Evolutionary conservation across 2,888 invertebrate species (phyloP).

Genomic region (Sipha maydis): DNA sequence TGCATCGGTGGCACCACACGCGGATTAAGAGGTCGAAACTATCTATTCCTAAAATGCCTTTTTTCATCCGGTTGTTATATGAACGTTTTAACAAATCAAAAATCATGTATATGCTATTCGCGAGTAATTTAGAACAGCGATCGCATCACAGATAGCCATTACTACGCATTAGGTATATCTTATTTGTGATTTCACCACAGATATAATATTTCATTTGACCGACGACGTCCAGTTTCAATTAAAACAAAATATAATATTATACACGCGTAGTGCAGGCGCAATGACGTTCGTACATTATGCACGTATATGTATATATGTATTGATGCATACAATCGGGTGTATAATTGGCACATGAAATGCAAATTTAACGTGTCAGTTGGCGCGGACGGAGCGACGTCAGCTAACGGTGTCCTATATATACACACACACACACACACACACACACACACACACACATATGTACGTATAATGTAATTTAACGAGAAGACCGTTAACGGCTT

Average conservation of each 20-base stretch:
- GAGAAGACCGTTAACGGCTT: constrained; percentile 6
- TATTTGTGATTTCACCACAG: not conserved
- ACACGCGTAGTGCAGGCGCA: not conserved
- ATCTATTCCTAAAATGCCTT: too few species aligned
- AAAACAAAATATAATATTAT: not conserved
- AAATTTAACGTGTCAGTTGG: constrained; percentile 32
- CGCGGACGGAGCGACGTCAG: not conserved
- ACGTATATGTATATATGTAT: not conserved
- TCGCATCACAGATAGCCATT: too few species aligned
- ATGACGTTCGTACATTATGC: not conserved
- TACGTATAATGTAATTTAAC: not conserved
- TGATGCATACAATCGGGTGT: too few species aligned
- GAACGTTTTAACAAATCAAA: too few species aligned
- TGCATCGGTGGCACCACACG: too few species aligned
- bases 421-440: too few species aligned
- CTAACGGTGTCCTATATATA: not conserved
- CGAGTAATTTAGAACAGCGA: too few species aligned
- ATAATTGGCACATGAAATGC: constrained; percentile 16
- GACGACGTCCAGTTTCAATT: not conserved
- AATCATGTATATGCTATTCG: too few species aligned
- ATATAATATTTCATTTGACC: not conserved
- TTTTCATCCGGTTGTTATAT: too few species aligned
- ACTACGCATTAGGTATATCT: not conserved
- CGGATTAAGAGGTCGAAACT: too few species aligned
- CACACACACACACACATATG: too few species aligned